phyloP scores from a whole-genome alignment of 2,888 invertebrate species.

The Zygaena filipendulae region DNA sequence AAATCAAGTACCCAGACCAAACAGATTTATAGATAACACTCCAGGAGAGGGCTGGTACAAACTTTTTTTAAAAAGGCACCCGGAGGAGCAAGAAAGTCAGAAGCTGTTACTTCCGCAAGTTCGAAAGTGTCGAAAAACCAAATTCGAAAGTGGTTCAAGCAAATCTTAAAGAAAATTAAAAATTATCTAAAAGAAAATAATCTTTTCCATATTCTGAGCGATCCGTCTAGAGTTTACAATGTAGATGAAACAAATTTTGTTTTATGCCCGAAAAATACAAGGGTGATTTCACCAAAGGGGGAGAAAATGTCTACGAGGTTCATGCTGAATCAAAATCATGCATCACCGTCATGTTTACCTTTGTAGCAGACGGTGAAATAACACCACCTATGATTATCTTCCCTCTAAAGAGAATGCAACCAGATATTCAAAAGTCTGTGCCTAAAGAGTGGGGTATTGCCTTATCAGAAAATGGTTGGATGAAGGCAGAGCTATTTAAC shows the following conservation, averaged over 20 bases:
- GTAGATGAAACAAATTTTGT: slow-evolving; percentile 20
- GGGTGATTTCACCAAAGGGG: slow-evolving; percentile 17
- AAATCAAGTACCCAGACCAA: slow-evolving; percentile 9
- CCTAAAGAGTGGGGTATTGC: slow-evolving; percentile 18
- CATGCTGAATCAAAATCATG: slow-evolving; percentile 26
- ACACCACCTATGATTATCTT: slow-evolving; percentile 30
- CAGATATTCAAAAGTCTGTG: slow-evolving; percentile 13
- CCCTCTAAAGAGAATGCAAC: slow-evolving; percentile 17
- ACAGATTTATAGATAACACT: slow-evolving; percentile 12
- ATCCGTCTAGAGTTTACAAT: slow-evolving; percentile 22
- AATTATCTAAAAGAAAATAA: slow-evolving; percentile 14
- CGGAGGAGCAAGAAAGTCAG: slow-evolving; percentile 18
- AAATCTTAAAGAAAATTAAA: neutral
- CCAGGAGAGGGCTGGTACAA: slow-evolving; percentile 24
- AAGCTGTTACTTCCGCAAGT: slow-evolving; percentile 27
- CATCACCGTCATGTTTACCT: slow-evolving; percentile 37
- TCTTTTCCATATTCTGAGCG: slow-evolving; percentile 15
- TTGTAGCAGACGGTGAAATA: slow-evolving; percentile 25
- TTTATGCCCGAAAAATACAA: slow-evolving; percentile 18
- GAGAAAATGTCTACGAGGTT: slow-evolving; percentile 31
- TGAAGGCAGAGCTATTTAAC: slow-evolving; percentile 16
- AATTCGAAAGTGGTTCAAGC: slow-evolving; percentile 12
- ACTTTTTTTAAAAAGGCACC: slow-evolving; percentile 23
- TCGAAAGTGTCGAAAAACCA: slow-evolving; percentile 25
- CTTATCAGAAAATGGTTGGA: slow-evolving; percentile 18